These are phyloP conservation scores for Hecatera dysodea DNA, from an alignment of 2,888 invertebrate genomes.

Conservation along the genomic window DNA sequence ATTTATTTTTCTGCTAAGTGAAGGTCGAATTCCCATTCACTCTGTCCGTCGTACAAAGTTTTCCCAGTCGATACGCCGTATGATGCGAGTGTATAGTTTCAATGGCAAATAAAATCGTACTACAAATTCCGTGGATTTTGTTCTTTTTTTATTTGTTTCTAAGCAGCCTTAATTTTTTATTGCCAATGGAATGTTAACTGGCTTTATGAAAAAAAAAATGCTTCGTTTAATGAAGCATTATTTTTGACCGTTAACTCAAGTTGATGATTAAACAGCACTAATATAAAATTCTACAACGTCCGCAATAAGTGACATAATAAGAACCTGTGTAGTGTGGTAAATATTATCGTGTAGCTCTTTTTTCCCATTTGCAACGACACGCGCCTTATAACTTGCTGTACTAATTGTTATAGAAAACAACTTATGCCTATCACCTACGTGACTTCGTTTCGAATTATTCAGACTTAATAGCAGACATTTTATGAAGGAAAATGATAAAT, in stretches of 20 bases:
- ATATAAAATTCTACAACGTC: constrained; percentile 32
- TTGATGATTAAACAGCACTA: constrained; percentile 14
- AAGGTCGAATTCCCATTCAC: constrained; percentile 61
- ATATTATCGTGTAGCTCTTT: constrained; percentile 36
- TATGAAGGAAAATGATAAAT: constrained; percentile 22
- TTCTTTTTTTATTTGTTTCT: too few species aligned
- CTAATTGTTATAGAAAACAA: constrained; percentile 11
- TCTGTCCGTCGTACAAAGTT: constrained; percentile 15
- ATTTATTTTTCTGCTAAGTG: constrained; percentile 15
- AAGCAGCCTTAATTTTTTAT: background rate
- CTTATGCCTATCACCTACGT: constrained; percentile 34
- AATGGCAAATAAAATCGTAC: background rate
- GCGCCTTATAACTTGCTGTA: background rate
- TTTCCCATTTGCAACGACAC: constrained; percentile 47
- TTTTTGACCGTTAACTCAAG: constrained; percentile 16
- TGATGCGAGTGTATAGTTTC: background rate
- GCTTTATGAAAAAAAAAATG: background rate
- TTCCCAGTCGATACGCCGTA: constrained; percentile 60
- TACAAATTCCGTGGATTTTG: background rate
- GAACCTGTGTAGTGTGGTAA: constrained; percentile 15
- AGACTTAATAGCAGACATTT: constrained; percentile 13
- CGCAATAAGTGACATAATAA: constrained; percentile 33
- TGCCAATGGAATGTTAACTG: background rate
- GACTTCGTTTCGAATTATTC: constrained; percentile 41
- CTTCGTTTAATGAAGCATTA: background rate